These are phyloP conservation scores for Sebastolobus alascanus DNA, from an alignment of 2,797 vertebrate genomes.

Conservation along the genomic window DNA sequence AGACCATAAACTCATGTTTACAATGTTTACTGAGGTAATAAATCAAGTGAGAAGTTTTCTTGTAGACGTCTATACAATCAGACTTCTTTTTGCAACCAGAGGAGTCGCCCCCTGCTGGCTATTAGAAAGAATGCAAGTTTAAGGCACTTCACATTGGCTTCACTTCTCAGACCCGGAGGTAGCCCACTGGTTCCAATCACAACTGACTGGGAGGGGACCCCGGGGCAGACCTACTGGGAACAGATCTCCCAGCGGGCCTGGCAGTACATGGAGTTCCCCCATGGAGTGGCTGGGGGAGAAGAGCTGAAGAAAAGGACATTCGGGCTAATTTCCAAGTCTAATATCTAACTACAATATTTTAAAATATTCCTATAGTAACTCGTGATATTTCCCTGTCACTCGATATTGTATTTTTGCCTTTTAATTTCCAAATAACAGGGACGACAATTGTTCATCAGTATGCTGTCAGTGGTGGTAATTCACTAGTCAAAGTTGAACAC, in stretches of 20 bases:
- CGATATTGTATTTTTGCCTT: background rate
- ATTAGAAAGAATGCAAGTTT: no score
- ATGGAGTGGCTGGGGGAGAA: background rate
- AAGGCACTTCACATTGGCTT: no score
- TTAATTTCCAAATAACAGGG: background rate
- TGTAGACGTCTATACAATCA: no score
- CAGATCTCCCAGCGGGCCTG: background rate
- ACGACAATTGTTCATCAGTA: background rate
- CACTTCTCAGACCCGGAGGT: no score
- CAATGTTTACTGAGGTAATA: no score
- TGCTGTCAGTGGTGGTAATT: background rate
- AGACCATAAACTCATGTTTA: no score
- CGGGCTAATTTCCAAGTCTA: background rate
- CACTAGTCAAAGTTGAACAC: background rate
- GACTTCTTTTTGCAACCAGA: no score
- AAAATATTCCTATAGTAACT: background rate
- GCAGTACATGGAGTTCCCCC: background rate
- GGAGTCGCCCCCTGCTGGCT: no score
- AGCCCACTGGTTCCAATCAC: no score
- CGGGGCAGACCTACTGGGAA: background rate
- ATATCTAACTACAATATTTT: background rate
- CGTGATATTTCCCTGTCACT: background rate
- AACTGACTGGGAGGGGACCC: no score
- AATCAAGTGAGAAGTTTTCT: no score
- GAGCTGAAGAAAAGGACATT: background rate